Percentiles rank a stretch among this genome's conserved stretches.
phyloP scores from a whole-genome alignment of 1,140 invertebrate species.

The Stegodyphus mimosarum region DNA sequence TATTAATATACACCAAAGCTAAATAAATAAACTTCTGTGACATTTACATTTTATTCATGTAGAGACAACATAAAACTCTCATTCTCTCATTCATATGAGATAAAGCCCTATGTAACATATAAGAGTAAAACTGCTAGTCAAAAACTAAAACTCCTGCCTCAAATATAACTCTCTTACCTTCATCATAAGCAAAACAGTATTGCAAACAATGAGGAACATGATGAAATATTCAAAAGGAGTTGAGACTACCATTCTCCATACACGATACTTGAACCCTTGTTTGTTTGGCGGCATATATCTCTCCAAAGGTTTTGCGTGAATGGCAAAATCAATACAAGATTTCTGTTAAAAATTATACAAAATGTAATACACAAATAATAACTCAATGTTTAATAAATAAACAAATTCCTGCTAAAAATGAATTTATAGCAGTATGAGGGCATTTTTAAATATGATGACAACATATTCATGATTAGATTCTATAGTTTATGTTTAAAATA shows the following conservation, averaged over 20 bases:
- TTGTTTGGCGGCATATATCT: slow-evolving; percentile 99
- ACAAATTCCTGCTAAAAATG: too few species aligned
- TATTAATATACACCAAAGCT: too few species aligned
- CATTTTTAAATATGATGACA: too few species aligned
- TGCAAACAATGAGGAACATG: slow-evolving; percentile 99
- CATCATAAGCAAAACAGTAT: slow-evolving; percentile 99
- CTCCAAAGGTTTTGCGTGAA: slow-evolving; percentile 96
- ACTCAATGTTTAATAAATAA: too few species aligned
- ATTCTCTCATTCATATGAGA: background rate
- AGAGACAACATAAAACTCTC: too few species aligned
- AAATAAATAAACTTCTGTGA: too few species aligned
- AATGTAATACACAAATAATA: too few species aligned
- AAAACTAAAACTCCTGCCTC: background rate
- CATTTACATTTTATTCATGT: too few species aligned
- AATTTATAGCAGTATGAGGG: too few species aligned
- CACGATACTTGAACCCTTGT: slow-evolving; percentile 96
- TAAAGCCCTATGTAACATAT: background rate
- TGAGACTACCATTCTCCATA: slow-evolving; percentile 96
- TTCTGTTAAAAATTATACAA: slow-evolving; percentile 77
- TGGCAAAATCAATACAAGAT: slow-evolving; percentile 99
- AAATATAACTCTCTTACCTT: slow-evolving; percentile 77
- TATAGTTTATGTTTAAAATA: too few species aligned
- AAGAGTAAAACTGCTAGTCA: background rate
- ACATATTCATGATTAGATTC: too few species aligned
- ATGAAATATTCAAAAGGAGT: slow-evolving; percentile 99